Evolutionary conservation across 1,140 invertebrate genomes (phyloP).

Genomic region (Euwallacea similis): DNA sequence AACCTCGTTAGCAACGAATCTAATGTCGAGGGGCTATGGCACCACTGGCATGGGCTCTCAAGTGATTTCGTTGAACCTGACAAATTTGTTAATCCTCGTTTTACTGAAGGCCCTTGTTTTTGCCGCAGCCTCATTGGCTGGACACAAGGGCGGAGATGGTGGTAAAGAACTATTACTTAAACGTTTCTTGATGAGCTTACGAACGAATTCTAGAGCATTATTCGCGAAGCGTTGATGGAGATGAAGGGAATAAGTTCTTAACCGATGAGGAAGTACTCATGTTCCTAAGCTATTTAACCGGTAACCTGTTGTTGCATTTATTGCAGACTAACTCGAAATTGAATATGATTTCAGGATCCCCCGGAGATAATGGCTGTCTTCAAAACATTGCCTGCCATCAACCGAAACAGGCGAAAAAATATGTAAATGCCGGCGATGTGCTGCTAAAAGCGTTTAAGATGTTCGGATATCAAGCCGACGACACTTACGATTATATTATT

Average conservation of each 20-base stretch:
- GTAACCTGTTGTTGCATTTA: slow-evolving; percentile 28
- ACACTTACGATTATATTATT: slow-evolving; percentile 45
- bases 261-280: slow-evolving; percentile 50
- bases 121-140: slow-evolving; percentile 73
- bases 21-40: slow-evolving; percentile 47
- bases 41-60: slow-evolving; percentile 52
- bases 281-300: slow-evolving; percentile 49
- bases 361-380: slow-evolving; percentile 70
- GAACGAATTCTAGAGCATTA: slow-evolving; percentile 44
- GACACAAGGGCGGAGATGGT: slow-evolving; percentile 61
- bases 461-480: slow-evolving; percentile 50
- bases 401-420: slow-evolving; percentile 70
- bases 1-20: slow-evolving; percentile 46
- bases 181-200: neutral
- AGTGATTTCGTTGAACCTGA: slow-evolving; percentile 81
- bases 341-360: slow-evolving; percentile 55
- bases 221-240: slow-evolving; percentile 58
- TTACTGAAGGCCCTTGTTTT: slow-evolving; percentile 80
- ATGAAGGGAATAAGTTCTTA: slow-evolving; percentile 40
- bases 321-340: neutral
- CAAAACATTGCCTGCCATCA: slow-evolving; percentile 74
- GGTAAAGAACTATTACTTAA: neutral
- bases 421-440: slow-evolving; percentile 73
- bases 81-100: slow-evolving; percentile 76
- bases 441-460: slow-evolving; percentile 70